Evolutionary conservation across 2,888 invertebrate genomes (phyloP), one percentile per base, ranked within the genome.

Genomic region (Scaptomyza cyrtandrae): DNA sequence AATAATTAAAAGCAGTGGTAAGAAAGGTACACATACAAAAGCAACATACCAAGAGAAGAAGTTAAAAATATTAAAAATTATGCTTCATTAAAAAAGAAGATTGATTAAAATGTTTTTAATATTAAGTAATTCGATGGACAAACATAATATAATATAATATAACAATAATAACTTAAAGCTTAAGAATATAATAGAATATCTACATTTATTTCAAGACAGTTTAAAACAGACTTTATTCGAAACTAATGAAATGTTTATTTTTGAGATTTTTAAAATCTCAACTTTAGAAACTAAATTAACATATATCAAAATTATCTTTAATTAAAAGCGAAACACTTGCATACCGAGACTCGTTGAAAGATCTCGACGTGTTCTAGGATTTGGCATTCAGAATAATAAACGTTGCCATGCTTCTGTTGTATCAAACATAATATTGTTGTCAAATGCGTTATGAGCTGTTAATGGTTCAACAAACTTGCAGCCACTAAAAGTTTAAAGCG

Each of bases 401-500:
- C 37, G 24, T 62, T 63, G 43, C 10, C 41, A 39, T 54, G 19
- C 14, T 33, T 33, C 11, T n/a, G 11, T 14, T 37, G 24, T 56
- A n/a, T 37, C n/a, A 19, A 53, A 43, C 37, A 68, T 61, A 52
- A 56, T 68, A 56, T 43, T 71, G 52, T 56, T 71, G 54, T 58
- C 61, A 41, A 56, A 54, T 45, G 41, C 41, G 35, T 57, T 68
- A 46, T 63, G 49, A 77, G 73, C 62, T 62, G 71, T 71, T 61
- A 66, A 79, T 66, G 80, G 77, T 59, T 65, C n/a, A 66, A 59
- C 75, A 78, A 81, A 84, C 60, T 75, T 77, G 59, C 55, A 77
- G 57, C 67, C 80, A 77, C 74, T 67, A 48, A 56, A 82, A 85
- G 75, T 77, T 77, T 86, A 65, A 75, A 67, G 46, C 71, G 53